These are phyloP conservation scores for Sarcophilus harrisii DNA, from an alignment of 2,797 vertebrate genomes.

Conservation along the genomic window DNA sequence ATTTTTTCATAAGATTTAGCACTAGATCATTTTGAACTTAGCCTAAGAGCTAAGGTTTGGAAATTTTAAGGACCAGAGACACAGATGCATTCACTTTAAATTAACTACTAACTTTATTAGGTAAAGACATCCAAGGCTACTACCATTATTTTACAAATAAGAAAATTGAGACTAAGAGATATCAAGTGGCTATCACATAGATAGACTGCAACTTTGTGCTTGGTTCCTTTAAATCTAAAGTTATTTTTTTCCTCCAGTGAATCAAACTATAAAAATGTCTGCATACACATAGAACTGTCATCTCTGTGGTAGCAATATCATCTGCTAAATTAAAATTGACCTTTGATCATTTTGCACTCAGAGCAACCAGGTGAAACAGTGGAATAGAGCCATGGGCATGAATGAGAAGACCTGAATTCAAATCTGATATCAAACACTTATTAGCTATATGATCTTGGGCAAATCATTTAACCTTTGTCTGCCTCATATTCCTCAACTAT, in stretches of 20 bases:
- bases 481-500: neutral
- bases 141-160: neutral
- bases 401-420: neutral
- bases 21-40: neutral
- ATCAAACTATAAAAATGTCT: slow-evolving; percentile 7
- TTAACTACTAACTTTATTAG: neutral
- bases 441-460: neutral
- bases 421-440: neutral
- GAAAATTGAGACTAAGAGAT: neutral
- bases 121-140: neutral
- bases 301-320: slow-evolving; percentile 5
- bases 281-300: neutral
- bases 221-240: neutral
- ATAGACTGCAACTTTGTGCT: neutral
- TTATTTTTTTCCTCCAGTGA: neutral
- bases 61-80: neutral
- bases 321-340: slow-evolving; percentile 16
- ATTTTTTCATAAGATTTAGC: neutral
- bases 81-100: neutral
- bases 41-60: neutral
- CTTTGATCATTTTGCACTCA: neutral
- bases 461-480: neutral
- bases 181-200: neutral
- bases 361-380: neutral
- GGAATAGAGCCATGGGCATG: neutral